Evolutionary conservation across 1,140 invertebrate genomes (phyloP).

Genomic region (Pachyrhynchus sulphureomaculatus): DNA sequence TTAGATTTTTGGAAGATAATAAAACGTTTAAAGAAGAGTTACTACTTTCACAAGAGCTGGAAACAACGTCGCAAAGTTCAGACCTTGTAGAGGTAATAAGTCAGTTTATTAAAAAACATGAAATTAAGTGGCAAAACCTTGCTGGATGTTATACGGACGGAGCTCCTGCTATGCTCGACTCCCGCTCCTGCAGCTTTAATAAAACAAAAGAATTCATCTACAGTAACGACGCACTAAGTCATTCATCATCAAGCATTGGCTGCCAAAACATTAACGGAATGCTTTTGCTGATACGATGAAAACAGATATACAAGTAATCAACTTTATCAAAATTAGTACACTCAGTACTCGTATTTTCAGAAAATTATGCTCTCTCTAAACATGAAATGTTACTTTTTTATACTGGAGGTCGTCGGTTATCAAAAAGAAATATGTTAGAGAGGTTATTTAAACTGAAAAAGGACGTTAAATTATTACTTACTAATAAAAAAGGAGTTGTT

Average conservation of each 20-base stretch:
- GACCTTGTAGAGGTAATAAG: constrained; percentile 36
- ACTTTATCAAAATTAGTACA: too few relatives aligned
- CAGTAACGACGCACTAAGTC: not conserved
- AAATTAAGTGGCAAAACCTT: constrained; percentile 19
- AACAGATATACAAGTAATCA: too few relatives aligned
- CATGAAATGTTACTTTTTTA: not conserved
- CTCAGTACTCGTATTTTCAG: too few relatives aligned
- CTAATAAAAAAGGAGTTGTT: constrained; percentile 12
- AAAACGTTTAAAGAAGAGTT: constrained; percentile 3
- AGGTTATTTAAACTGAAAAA: constrained; percentile 21
- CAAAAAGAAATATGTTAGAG: not conserved
- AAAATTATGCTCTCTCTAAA: not conserved
- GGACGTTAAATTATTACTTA: constrained; percentile 27
- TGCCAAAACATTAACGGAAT: too few relatives aligned
- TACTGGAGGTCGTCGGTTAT: too few relatives aligned
- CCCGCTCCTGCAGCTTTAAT: not conserved
- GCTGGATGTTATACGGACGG: not conserved
- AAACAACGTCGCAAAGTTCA: constrained; percentile 39
- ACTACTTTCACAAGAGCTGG: constrained; percentile 5
- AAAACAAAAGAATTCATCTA: not conserved
- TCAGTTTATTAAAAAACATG: too few relatives aligned
- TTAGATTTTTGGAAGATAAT: not conserved
- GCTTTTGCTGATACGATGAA: too few relatives aligned
- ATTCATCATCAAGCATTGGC: too few relatives aligned
- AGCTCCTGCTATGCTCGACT: not conserved